Conservation (phyloP, 2,797 vertebrate species). For the Eleutherodactylus coqui region DNA sequence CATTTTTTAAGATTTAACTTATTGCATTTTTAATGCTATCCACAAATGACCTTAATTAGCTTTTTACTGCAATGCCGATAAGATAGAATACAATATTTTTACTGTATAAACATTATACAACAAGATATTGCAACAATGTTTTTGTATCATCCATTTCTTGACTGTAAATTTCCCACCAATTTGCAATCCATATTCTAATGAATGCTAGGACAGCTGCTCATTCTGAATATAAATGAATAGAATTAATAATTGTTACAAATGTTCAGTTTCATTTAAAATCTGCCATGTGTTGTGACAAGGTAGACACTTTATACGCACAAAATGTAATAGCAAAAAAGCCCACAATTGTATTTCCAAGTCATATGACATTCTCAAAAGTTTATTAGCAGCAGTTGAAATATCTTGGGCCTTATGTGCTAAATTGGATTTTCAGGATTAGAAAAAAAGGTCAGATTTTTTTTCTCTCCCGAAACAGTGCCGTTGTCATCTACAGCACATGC, state of each 20-base stretch:
- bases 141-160: background rate
- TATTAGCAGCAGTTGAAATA: background rate
- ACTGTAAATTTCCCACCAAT: background rate
- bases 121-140: background rate
- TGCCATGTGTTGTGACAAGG: background rate
- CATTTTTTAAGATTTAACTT: background rate
- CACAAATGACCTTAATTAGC: background rate
- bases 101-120: background rate
- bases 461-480: too few relatives aligned
- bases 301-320: conserved; percentile 20
- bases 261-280: conserved; percentile 21
- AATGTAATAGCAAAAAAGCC: too few relatives aligned
- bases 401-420: too few relatives aligned
- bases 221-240: conserved; percentile 31
- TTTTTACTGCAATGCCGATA: background rate
- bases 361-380: background rate
- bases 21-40: background rate
- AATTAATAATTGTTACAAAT: conserved; percentile 3
- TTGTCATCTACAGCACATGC: too few relatives aligned
- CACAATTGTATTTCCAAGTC: background rate
- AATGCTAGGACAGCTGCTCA: conserved; percentile 15
- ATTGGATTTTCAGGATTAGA: too few relatives aligned
- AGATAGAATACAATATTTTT: background rate
- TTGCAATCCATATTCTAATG: conserved; percentile 33
- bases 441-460: too few relatives aligned